Percentiles rank a stretch among this genome's conserved stretches.
These are phyloP conservation scores for Enteromius mattozi DNA, from an alignment of 2,797 vertebrate species.

Conservation along the genomic window DNA sequence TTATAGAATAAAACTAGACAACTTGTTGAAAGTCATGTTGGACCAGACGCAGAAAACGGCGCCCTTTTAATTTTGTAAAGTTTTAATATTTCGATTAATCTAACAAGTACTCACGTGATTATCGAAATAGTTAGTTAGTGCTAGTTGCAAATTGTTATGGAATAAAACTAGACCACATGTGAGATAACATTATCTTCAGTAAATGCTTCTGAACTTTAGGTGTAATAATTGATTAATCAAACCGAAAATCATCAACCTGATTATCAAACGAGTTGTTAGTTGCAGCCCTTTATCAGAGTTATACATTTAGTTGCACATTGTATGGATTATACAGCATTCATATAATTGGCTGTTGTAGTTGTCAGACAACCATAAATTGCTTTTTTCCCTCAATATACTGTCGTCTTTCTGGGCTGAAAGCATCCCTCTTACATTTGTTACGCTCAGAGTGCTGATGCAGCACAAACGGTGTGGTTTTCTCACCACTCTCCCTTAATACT, in stretches of 20 bases:
- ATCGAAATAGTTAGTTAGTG: neutral
- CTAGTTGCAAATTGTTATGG: neutral
- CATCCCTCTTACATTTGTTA: neutral
- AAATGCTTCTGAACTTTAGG: neutral
- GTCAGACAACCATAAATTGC: neutral
- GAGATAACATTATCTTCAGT: neutral
- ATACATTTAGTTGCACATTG: neutral
- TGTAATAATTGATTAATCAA: neutral
- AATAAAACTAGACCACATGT: neutral
- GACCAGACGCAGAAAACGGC: neutral
- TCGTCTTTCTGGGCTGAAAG: constrained; percentile 19
- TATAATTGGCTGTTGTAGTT: neutral
- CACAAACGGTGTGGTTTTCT: constrained; percentile 80
- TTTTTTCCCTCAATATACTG: neutral
- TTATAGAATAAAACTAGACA: neutral
- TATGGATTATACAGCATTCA: neutral
- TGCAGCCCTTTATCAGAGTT: neutral
- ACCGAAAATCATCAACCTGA: no score
- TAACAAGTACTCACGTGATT: neutral
- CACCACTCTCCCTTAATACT: constrained; percentile 71
- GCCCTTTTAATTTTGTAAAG: no score
- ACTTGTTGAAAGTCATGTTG: neutral
- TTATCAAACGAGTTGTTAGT: neutral
- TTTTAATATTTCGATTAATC: neutral
- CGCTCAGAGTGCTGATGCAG: constrained; percentile 77